Conservation (phyloP, 2,888 invertebrate species). For the Xestia xanthographa region DNA sequence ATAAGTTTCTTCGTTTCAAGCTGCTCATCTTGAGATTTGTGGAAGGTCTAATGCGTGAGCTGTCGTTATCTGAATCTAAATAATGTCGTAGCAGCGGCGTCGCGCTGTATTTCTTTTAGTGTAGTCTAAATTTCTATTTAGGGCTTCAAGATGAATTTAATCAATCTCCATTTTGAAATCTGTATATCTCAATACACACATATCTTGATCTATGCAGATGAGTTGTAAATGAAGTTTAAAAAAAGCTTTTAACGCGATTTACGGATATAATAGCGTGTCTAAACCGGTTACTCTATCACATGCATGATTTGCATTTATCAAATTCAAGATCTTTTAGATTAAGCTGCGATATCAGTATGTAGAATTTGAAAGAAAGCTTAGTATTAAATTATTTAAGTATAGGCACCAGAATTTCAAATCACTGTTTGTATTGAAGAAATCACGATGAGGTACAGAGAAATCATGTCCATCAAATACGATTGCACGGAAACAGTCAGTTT, state of each 20-base stretch:
- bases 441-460: constrained; percentile 4
- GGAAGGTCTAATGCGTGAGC: background rate
- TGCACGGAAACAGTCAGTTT: constrained; percentile 28
- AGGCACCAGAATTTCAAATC: background rate
- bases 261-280: background rate
- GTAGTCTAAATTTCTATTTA: background rate
- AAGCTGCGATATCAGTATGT: background rate
- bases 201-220: background rate
- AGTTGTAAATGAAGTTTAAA: background rate
- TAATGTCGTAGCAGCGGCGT: background rate
- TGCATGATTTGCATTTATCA: constrained; percentile 21
- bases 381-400: no score
- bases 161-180: background rate
- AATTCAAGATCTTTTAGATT: constrained; percentile 12
- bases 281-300: constrained; percentile 15
- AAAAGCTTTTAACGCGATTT: background rate
- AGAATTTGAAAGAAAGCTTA: background rate
- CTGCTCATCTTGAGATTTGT: background rate
- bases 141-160: background rate
- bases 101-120: no score
- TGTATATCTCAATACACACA: background rate
- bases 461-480: constrained; percentile 3
- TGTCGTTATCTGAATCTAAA: background rate
- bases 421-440: background rate
- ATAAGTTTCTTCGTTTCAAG: constrained; percentile 50